Percentiles rank a stretch among this genome's conserved stretches.
Evolutionary conservation across 2,888 invertebrate species (phyloP).

Genomic region (Dicranocentrus wangi): DNA sequence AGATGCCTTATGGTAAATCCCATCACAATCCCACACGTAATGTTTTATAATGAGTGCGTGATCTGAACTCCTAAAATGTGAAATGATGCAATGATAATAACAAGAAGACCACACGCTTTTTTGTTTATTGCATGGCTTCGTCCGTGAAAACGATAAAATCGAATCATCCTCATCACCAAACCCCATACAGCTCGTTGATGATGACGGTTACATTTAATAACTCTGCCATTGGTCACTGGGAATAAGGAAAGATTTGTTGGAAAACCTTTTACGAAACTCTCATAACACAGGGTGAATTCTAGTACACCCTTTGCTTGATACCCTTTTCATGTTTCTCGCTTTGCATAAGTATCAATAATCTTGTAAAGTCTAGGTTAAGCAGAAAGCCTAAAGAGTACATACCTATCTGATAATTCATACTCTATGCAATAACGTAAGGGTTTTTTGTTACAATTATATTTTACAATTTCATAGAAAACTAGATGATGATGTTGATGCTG

Average conservation of each 20-base stretch:
- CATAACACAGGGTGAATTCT: conserved; percentile 56
- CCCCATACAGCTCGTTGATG: background rate
- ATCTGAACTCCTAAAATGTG: conserved; percentile 41
- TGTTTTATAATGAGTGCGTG: conserved; percentile 29
- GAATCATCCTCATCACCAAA: background rate
- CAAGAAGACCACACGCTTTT: background rate
- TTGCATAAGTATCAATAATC: background rate
- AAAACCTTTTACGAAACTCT: conserved; percentile 62
- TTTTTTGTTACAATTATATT: background rate
- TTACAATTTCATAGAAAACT: background rate
- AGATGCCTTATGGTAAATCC: too few relatives aligned
- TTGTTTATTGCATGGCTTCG: background rate
- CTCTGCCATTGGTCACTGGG: conserved; percentile 56
- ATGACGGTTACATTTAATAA: conserved; percentile 25
- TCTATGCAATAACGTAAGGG: too few relatives aligned
- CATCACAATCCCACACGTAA: too few relatives aligned
- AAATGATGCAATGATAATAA: conserved; percentile 41
- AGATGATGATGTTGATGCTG: background rate
- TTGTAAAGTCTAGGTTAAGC: conserved; percentile 47
- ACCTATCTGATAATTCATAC: background rate
- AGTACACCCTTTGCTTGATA: conserved; percentile 14
- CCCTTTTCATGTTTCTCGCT: background rate
- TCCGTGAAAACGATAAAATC: conserved; percentile 6
- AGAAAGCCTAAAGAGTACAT: conserved; percentile 17
- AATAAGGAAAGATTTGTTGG: conserved; percentile 57